Evolutionary conservation across 2,797 vertebrate species (phyloP), one percentile per base, ranked within the genome.

Genomic region (Helostoma temminkii): DNA sequence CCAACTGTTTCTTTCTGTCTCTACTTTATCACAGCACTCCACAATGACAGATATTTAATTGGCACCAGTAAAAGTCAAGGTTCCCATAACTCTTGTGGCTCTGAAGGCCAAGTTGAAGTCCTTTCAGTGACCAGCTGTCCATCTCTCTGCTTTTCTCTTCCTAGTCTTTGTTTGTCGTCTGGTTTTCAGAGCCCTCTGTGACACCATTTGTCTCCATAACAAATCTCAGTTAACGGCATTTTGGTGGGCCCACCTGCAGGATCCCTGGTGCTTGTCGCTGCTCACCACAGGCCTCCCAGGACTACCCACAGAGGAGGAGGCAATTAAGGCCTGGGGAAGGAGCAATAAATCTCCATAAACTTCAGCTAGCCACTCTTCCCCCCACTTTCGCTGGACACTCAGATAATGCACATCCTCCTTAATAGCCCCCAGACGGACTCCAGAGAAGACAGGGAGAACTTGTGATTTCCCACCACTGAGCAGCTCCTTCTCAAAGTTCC

Each of bases 271-370:
- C 88, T 91, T 81, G 83, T 85, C 37, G 71, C 74, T 55, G 76
- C 85, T 89, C 83, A 88, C 94, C 67, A 76, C 89, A 28, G 86
- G 83, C 85, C 84, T 79, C 88, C 72, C 86, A 85, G 85, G 91
- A 91, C 91, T 92, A 82, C 92, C 92, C 91, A 88, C 90, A 71
- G 89, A 88, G 90, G 84, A 92, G 90, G 82, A 93, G 93, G 92
- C 91, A 91, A 94, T 95, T 93, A 94, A 87, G 84, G 78, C 80
- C 81, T 56, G 46, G 59, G 80, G 86, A 92, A 90, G 89, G 89
- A 88, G 84, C 82, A 89, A 95, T 95, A 94, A 93, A 95, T 95
- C 94, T 95, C 93, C 93, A 94, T 93, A 94, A 95, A 94, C 93
- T 91, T 95, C 93, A 93, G 76, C 83, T 11, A 70, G 80, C 72